Percentiles rank a stretch among this genome's conserved stretches.
These are phyloP conservation scores for Hesperophylax magnus DNA, from an alignment of 1,140 invertebrate genomes.

Conservation along the genomic window DNA sequence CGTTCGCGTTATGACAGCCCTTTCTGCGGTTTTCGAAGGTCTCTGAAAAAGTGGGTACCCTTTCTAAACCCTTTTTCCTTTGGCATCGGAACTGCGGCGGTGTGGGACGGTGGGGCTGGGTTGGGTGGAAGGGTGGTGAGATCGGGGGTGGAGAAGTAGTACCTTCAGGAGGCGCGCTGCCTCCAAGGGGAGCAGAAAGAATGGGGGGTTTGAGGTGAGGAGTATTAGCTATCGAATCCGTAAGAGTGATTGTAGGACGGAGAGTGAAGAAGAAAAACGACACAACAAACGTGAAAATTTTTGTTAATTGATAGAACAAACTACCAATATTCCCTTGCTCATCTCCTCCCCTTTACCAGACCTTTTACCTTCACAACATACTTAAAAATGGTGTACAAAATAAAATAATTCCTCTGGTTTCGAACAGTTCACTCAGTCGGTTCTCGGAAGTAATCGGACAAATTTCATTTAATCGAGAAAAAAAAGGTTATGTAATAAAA, in stretches of 20 bases:
- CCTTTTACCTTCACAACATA: too few species aligned
- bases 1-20: slow-evolving; percentile 42
- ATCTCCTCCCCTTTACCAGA: too few species aligned
- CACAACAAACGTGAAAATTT: too few species aligned
- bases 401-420: too few species aligned
- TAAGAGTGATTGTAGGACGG: slow-evolving; percentile 46
- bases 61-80: slow-evolving; percentile 52
- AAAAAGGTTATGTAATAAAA: too few species aligned
- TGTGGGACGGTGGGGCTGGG: not conserved
- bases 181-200: not conserved
- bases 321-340: too few species aligned
- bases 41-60: slow-evolving; percentile 49
- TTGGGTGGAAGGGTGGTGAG: not conserved
- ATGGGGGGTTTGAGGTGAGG: slow-evolving; percentile 46
- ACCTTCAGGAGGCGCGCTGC: too few species aligned
- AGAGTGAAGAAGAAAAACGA: slow-evolving; percentile 6
- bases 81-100: slow-evolving; percentile 25
- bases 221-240: slow-evolving; percentile 55
- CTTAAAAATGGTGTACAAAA: too few species aligned
- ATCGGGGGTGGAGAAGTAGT: not conserved
- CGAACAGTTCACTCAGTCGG: too few species aligned
- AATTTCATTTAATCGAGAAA: too few species aligned
- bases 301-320: too few species aligned
- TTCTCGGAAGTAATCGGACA: too few species aligned
- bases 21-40: slow-evolving; percentile 40